These are phyloP conservation scores for Drosophila acutilabella DNA, from an alignment of 2,888 invertebrate genomes.

Conservation along the genomic window DNA sequence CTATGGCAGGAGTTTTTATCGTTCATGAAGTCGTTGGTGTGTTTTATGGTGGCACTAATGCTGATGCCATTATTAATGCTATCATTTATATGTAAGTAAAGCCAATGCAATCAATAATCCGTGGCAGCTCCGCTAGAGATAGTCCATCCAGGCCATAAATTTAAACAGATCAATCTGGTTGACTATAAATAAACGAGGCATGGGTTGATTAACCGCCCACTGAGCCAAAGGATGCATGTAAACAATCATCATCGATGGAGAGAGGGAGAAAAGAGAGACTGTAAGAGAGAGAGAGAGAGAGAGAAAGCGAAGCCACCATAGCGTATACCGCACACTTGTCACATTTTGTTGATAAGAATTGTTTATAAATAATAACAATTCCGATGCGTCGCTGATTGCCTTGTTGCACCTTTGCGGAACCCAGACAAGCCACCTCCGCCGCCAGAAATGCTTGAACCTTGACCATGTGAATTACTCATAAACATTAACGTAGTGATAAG, in stretches of 20 bases:
- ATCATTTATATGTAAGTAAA: conserved; percentile 84
- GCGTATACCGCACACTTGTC: conserved; percentile 2
- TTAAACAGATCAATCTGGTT: conserved; percentile 55
- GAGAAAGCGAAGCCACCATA: too few relatives aligned
- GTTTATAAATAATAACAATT: conserved; percentile 55
- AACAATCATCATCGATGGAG: conserved; percentile 22
- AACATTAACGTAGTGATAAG: conserved; percentile 61
- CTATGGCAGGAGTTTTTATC: conserved; percentile 79
- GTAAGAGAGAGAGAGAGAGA: too few relatives aligned
- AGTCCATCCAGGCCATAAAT: conserved; percentile 24
- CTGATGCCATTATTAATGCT: conserved; percentile 79
- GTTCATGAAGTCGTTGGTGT: conserved; percentile 81
- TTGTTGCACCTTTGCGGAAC: conserved; percentile 63
- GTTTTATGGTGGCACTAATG: conserved; percentile 80
- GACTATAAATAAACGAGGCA: conserved; percentile 68
- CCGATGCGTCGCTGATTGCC: conserved; percentile 52
- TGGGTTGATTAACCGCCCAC: conserved; percentile 69
- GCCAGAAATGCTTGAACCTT: conserved; percentile 67
- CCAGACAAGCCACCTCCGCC: conserved; percentile 54
- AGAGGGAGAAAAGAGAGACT: background rate
- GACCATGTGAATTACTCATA: conserved; percentile 80
- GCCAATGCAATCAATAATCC: conserved; percentile 12
- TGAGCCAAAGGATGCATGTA: conserved; percentile 52
- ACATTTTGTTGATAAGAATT: conserved; percentile 47
- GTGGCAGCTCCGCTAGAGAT: conserved; percentile 29